Evolutionary conservation across 2,888 invertebrate species (phyloP).

Genomic region (Conops quadrifasciatus): DNA sequence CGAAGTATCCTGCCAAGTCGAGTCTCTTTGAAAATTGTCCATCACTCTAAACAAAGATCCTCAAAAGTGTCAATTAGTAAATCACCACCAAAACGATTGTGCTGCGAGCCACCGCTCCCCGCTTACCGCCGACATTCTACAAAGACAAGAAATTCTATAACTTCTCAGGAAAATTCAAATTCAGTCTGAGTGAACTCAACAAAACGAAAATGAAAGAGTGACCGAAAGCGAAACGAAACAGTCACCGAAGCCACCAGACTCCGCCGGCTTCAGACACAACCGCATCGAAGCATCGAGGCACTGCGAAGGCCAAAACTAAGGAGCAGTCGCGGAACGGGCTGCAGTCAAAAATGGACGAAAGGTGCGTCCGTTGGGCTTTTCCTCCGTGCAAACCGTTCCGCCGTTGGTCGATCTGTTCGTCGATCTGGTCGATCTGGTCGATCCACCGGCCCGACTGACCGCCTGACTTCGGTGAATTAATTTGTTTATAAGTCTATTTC

Average conservation of each 20-base stretch:
- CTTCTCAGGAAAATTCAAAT: conserved; percentile 24
- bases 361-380: not conserved
- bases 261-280: not conserved
- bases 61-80: conserved; percentile 28
- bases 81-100: conserved; percentile 8
- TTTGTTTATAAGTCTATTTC: conserved; percentile 50
- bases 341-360: not conserved
- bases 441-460: too few species aligned
- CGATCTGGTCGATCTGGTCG: conserved; percentile 30
- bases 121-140: not conserved
- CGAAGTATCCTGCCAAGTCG: too few species aligned
- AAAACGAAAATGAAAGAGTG: not conserved
- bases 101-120: too few species aligned
- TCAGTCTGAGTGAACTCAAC: not conserved
- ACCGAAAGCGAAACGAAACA: not conserved
- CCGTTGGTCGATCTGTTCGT: conserved; percentile 19
- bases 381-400: not conserved
- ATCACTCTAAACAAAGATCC: not conserved
- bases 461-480: conserved; percentile 48
- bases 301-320: too few species aligned
- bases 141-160: conserved; percentile 19
- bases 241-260: not conserved
- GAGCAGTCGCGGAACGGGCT: too few species aligned
- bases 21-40: not conserved
- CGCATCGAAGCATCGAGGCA: not conserved